Base-by-base conservation (phyloP, 2,797 vertebrate species). In the Philypnodon macrostomus region DNA sequence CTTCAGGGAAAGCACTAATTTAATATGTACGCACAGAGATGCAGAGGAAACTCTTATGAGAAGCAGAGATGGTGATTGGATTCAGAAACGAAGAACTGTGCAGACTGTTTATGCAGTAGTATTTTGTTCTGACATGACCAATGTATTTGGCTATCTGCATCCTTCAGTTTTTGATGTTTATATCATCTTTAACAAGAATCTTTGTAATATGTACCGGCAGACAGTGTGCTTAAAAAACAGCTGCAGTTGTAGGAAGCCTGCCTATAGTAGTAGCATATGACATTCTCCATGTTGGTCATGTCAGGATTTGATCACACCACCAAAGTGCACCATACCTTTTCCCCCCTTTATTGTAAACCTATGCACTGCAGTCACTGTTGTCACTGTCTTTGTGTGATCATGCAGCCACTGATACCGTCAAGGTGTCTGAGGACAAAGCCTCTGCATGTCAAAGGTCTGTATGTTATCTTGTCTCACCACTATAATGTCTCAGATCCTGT, bases 1-100 rank as follows among this genome's bases (percentile, higher is more conserved):
- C 62, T 87, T 87, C 84, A 85, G 74, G 79, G 81, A 84, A 80
- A 71, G 68, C 75, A 85, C 70, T 80, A 53, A 71, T 53, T 60
- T 61, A 52, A 66, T 47, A 65, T 54, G 34, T 39, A 58, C 45
- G 65, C 39, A 63, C 49, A 66, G 1, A 76, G 23, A 70, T 55
- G 67, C 60, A 70, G 50, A 67, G 34, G 66, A 77, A 46, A 60
- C 56, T 60, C 71, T 73, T 86, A 81, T 86, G 77, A 83, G 50
- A 66, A 61, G 65, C 66, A 59, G 66, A 62, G 30, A 51, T 14
- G 41, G 55, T 5, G 24, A 45, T 49, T 44, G 39, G 53, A 70
- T 32, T 44, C n/a, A n/a, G n/a, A n/a, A n/a, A n/a, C n/a, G n/a
- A n/a, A n/a, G 70, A 59, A 72, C 63, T 54, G 39, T 63, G 56